A percentile compares a stretch with the other conserved stretches of the same genome.
These are phyloP conservation scores for Drosophila sucinea DNA, from an alignment of 1,140 invertebrate species.

Conservation along the genomic window DNA sequence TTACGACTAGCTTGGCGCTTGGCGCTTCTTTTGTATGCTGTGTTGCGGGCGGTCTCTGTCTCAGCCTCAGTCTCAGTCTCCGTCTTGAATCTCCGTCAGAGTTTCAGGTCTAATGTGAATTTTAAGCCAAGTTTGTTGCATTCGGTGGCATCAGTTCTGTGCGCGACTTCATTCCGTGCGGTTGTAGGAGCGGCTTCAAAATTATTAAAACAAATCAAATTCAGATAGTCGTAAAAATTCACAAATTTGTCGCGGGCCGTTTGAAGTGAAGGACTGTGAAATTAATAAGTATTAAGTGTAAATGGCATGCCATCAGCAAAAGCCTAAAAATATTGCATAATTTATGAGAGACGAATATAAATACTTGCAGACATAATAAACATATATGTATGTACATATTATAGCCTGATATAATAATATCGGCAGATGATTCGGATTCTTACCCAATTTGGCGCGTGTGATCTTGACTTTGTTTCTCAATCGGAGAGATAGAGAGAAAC, in stretches of 20 bases:
- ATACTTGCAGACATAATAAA: background rate
- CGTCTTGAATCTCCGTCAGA: constrained; percentile 22
- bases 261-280: constrained; percentile 50
- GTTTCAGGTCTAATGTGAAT: constrained; percentile 71
- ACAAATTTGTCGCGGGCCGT: constrained; percentile 29
- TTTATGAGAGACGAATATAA: constrained; percentile 35
- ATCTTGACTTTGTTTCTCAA: constrained; percentile 69
- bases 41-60: constrained; percentile 43
- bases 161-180: constrained; percentile 59
- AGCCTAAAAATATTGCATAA: constrained; percentile 34
- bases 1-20: constrained; percentile 44
- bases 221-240: constrained; percentile 7
- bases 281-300: constrained; percentile 39
- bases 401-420: constrained; percentile 10
- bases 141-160: constrained; percentile 69
- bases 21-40: constrained; percentile 64
- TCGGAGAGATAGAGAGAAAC: constrained; percentile 22
- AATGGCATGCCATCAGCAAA: constrained; percentile 47
- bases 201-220: constrained; percentile 16
- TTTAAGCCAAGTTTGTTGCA: constrained; percentile 74
- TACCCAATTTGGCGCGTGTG: constrained; percentile 63
- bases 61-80: constrained; percentile 6
- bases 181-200: constrained; percentile 51
- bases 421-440: constrained; percentile 38
- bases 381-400: background rate